Base-by-base conservation (phyloP, 92 coral and sea anemone genomes). In the Umimayanthus kanabou region DNA sequence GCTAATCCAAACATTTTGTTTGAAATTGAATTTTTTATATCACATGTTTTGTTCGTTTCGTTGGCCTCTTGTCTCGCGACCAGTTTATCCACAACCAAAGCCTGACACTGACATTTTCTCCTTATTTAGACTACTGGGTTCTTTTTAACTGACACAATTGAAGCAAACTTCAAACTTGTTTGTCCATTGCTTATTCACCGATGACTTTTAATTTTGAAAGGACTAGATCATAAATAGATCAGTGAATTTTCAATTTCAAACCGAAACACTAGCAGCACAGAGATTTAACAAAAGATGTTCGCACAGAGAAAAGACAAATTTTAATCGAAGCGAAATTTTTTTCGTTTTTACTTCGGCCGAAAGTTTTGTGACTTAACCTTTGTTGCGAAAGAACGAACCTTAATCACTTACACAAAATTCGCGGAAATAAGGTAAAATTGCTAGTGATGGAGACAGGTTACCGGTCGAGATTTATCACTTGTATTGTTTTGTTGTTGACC, bases 21-120 rank as follows among this genome's bases (percentile, higher is more conserved):
- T 61, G 18, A 20, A 61, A 20, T 29, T 83, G 30, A 83, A 83
- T 83, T 83, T 83, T 83, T 83, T 30, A 83, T 83, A 83, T 45
- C 76, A 69, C 40, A 40, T 83, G 87, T 72, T 14, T 5, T 39
- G 14, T 70, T 28, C 20, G 39, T 11, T 47, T 40, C 15, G 29
- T 4, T 42, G 0, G 2, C 22, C 1, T 53, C 11, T 53, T 13
- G 58, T 4, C 58, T 53, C 11, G 20, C 58, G 58, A 61, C 69
- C 69, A 61, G 69, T 61, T 61, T 61, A 61, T 61, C 69, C 69
- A 4, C 69, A 61, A 61, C 58, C 5, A 20, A 25, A 9, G 25
- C 6, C 22, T 1, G 4, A 33, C 37, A 33, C 37, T 33, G 8
- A 61, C 14, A 61, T 4, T 20, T 61, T 25, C 26, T 2, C 9